phyloP scores from a whole-genome alignment of 2,888 invertebrate species.

The Lamellibrachia satsuma region DNA sequence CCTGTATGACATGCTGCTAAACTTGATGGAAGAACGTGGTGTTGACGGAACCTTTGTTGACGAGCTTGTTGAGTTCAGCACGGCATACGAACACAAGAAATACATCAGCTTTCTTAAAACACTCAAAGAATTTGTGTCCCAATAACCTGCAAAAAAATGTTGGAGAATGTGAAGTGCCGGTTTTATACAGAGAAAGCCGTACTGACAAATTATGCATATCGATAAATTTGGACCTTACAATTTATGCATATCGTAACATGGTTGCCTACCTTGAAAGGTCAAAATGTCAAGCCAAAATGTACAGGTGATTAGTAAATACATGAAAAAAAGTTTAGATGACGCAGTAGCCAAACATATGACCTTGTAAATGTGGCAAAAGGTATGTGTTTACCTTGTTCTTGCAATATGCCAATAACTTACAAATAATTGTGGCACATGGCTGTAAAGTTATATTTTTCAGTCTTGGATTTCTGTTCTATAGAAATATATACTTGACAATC shows the following conservation, averaged over 20 bases:
- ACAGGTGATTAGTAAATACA: neutral
- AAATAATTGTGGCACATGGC: neutral
- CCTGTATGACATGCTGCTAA: slow-evolving; percentile 92
- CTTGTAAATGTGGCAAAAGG: neutral
- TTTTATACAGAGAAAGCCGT: neutral
- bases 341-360: neutral
- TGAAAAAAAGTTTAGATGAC: neutral
- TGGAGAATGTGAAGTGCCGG: neutral
- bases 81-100: slow-evolving; percentile 89
- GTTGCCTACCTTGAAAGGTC: neutral
- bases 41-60: slow-evolving; percentile 91
- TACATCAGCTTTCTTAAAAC: slow-evolving; percentile 89
- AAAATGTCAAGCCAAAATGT: neutral
- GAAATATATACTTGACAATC: neutral
- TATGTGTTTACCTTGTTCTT: neutral
- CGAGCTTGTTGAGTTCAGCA: slow-evolving; percentile 86
- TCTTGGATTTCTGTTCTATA: neutral
- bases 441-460: neutral
- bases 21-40: slow-evolving; percentile 94
- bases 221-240: neutral
- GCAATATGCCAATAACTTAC: neutral
- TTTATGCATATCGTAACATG: neutral
- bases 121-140: slow-evolving; percentile 48
- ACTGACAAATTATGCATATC: neutral
- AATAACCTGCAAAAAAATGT: neutral